These are phyloP conservation scores for Ormia ochracea DNA, from an alignment of 2,888 invertebrate genomes.

Conservation along the genomic window DNA sequence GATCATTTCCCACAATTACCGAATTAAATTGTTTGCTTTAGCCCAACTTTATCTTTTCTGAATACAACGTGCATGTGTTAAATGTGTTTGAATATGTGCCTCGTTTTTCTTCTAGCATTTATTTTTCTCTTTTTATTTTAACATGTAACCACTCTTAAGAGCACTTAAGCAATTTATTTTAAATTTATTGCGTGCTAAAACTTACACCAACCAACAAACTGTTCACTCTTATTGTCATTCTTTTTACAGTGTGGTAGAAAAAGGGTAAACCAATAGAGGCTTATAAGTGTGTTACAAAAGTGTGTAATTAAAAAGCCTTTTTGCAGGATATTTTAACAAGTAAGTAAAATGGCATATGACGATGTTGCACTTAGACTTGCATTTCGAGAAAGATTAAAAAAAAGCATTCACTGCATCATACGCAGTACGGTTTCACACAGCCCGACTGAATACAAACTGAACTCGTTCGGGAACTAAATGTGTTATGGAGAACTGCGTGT, in stretches of 20 bases:
- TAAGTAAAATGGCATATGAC: not conserved
- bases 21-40: conserved; percentile 47
- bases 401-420: too few species aligned
- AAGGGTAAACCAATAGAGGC: not conserved
- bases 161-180: conserved; percentile 62
- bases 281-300: not conserved
- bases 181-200: conserved; percentile 58
- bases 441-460: too few species aligned
- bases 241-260: not conserved
- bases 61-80: not conserved
- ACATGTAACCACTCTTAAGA: conserved; percentile 52
- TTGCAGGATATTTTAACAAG: not conserved
- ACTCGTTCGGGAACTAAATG: too few species aligned
- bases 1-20: conserved; percentile 55
- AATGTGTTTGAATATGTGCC: not conserved
- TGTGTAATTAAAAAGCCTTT: not conserved
- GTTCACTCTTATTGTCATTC: not conserved
- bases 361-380: too few species aligned
- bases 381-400: too few species aligned
- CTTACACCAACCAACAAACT: conserved; percentile 6
- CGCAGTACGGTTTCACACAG: too few species aligned
- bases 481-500: too few species aligned
- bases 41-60: conserved; percentile 32
- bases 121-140: not conserved
- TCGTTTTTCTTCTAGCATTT: not conserved